phyloP scores from a whole-genome alignment of 2,113 vertebrate genomes.

The Phoxinus phoxinus region DNA sequence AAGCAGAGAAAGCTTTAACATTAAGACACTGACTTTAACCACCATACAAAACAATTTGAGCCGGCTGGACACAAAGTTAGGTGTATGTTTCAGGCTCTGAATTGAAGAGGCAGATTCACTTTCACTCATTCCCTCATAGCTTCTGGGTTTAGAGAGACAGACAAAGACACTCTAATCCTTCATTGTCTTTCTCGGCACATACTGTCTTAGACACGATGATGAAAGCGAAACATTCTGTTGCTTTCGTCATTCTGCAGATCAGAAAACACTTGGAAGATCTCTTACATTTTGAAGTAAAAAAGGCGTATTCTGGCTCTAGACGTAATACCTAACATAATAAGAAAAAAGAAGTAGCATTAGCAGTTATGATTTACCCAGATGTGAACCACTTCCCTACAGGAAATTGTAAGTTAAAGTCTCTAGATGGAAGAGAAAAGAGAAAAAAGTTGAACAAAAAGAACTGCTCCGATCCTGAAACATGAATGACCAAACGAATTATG shows the following conservation, averaged over 20 bases:
- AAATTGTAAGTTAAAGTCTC: background rate
- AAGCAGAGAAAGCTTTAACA: background rate
- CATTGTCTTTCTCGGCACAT: background rate
- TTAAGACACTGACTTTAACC: background rate
- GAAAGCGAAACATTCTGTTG: background rate
- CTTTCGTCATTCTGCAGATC: background rate
- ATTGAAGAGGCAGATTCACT: constrained; percentile 30
- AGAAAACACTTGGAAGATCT: background rate
- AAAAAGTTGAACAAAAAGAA: background rate
- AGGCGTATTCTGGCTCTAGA: background rate
- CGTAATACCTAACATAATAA: background rate
- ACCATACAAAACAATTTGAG: background rate
- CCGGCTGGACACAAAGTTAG: background rate
- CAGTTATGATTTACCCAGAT: background rate
- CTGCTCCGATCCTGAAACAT: background rate
- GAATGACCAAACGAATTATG: background rate
- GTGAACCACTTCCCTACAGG: background rate
- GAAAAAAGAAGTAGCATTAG: background rate
- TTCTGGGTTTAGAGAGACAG: background rate
- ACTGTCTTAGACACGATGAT: background rate
- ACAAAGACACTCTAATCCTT: constrained; percentile 35
- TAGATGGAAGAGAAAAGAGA: background rate
- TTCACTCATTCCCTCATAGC: constrained; percentile 12
- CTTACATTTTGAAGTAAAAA: background rate
- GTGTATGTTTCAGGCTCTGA: constrained; percentile 27